These are phyloP conservation scores for Sapayoa aenigma DNA, from an alignment of 2,113 vertebrate genomes.

Conservation along the genomic window DNA sequence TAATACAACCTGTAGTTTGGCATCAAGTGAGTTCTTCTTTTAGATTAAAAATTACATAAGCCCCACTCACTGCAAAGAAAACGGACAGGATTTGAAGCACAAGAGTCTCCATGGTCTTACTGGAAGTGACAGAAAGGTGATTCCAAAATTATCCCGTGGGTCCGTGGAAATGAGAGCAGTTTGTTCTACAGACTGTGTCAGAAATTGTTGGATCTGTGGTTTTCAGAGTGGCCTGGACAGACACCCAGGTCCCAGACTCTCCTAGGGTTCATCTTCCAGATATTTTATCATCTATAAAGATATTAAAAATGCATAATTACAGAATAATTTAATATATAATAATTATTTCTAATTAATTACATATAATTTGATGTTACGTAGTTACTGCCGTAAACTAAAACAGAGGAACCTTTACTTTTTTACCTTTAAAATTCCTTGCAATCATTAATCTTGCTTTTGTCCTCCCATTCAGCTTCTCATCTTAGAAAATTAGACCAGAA, in stretches of 20 bases:
- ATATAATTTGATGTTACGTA: too few relatives aligned
- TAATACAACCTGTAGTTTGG: not conserved
- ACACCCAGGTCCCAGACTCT: not conserved
- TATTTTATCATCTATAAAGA: not conserved
- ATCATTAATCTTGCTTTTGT: not conserved
- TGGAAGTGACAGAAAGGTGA: not conserved
- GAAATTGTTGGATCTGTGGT: not conserved
- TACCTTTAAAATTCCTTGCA: not conserved
- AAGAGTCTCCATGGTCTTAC: not conserved
- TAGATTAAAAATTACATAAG: not conserved
- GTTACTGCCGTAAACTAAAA: not conserved
- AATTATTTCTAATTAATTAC: too few relatives aligned
- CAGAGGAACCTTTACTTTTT: not conserved
- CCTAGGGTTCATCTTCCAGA: not conserved
- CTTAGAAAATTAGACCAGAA: conserved; percentile 2
- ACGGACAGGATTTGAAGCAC: not conserved
- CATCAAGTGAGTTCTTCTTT: not conserved
- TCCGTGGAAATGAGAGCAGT: not conserved
- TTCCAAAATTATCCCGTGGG: not conserved
- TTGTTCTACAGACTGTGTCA: not conserved
- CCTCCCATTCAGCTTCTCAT: not conserved
- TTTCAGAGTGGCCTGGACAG: not conserved
- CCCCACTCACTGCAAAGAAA: not conserved
- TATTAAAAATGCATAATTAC: too few relatives aligned
- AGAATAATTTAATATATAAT: not conserved